Conservation (phyloP, 1,140 invertebrate species). For the Megathymus violae region DNA sequence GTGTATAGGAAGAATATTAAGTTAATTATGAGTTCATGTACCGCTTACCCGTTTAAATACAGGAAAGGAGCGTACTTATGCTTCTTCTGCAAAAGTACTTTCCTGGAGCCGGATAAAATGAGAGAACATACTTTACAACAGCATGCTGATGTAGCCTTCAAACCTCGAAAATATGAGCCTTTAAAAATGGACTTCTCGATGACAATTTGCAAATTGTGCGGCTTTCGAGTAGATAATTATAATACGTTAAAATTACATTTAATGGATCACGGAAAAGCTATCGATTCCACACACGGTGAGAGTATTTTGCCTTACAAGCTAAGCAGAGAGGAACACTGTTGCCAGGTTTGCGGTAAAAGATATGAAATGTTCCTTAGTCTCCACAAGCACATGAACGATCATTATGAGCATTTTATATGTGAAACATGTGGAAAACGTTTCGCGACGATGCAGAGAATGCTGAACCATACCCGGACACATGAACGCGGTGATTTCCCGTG, state of each 20-base stretch:
- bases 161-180: constrained; percentile 72
- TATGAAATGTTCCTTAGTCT: constrained; percentile 80
- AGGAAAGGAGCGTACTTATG: constrained; percentile 71
- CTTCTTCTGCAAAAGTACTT: constrained; percentile 69
- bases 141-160: constrained; percentile 55
- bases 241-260: constrained; percentile 60
- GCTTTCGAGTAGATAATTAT: constrained; percentile 56
- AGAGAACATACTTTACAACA: constrained; percentile 59
- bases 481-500: constrained; percentile 72
- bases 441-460: constrained; percentile 67
- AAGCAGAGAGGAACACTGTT: constrained; percentile 60
- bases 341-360: constrained; percentile 67
- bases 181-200: constrained; percentile 72
- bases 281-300: constrained; percentile 63
- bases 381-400: constrained; percentile 77
- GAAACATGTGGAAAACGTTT: constrained; percentile 79
- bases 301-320: constrained; percentile 71
- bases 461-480: constrained; percentile 67
- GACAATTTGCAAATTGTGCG: constrained; percentile 64
- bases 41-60: constrained; percentile 75
- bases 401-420: constrained; percentile 78
- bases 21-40: constrained; percentile 62
- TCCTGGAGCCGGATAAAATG: constrained; percentile 69
- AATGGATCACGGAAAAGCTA: constrained; percentile 59
- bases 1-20: constrained; percentile 71